Conservation (phyloP, 2,797 vertebrate species). For the Tragelaphus eurycerus region DNA sequence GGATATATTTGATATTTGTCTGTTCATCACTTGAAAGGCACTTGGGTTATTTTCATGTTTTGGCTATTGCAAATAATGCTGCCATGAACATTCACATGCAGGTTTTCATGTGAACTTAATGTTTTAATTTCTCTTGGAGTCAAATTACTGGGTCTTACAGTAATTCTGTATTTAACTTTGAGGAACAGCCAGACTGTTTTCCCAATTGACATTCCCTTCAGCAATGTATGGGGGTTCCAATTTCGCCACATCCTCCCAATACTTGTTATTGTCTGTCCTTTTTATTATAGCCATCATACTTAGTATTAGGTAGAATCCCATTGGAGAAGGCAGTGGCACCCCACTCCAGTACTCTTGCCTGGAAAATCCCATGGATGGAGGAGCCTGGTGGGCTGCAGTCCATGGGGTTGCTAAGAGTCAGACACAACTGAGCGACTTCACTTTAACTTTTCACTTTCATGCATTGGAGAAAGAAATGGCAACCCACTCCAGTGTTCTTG, state of each 20-base stretch:
- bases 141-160: background rate
- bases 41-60: background rate
- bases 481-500: too few species aligned
- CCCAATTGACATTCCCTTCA: background rate
- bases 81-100: background rate
- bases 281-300: background rate
- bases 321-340: too few species aligned
- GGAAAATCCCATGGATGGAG: too few species aligned
- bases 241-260: background rate
- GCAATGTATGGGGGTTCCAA: background rate
- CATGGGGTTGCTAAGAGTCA: too few species aligned
- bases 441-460: too few species aligned
- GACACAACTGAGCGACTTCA: too few species aligned
- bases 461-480: too few species aligned
- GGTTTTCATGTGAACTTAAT: background rate
- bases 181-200: background rate
- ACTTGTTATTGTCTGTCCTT: background rate
- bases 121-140: background rate
- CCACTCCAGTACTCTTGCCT: too few species aligned
- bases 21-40: background rate
- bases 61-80: background rate
- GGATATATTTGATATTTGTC: constrained; percentile 2
- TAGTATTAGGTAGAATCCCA: background rate
- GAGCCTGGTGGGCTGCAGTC: too few species aligned
- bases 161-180: constrained; percentile 3